Conservation (phyloP, 2,888 invertebrate genomes). For the Drosophila quinaria region DNA sequence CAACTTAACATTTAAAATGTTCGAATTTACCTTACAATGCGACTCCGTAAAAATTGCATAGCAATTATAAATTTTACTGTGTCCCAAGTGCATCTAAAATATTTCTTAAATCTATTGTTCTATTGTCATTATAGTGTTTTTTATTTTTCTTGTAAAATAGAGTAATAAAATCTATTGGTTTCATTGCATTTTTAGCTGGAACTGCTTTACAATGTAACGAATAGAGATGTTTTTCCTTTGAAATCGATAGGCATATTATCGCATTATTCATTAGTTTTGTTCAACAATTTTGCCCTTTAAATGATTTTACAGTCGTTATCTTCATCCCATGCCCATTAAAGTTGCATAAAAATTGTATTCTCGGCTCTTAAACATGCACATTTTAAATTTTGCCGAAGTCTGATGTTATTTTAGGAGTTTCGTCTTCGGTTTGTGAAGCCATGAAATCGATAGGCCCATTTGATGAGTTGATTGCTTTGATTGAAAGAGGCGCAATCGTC, state of each 20-base stretch:
- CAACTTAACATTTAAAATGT: no score
- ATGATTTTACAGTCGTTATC: neutral
- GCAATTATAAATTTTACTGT: neutral
- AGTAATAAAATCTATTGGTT: constrained; percentile 35
- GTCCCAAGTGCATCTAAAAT: constrained; percentile 8
- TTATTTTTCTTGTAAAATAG: constrained; percentile 7
- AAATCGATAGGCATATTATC: constrained; percentile 8
- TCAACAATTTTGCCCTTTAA: neutral
- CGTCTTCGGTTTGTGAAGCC: constrained; percentile 9
- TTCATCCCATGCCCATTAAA: neutral
- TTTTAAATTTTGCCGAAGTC: constrained; percentile 1
- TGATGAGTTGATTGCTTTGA: constrained; percentile 54
- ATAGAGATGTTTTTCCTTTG: neutral
- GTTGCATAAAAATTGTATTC: neutral
- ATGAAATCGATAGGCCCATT: constrained; percentile 49
- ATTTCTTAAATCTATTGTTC: constrained; percentile 8
- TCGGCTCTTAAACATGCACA: neutral
- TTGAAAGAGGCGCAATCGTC: constrained; percentile 30
- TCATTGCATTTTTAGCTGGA: neutral
- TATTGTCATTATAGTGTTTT: constrained; percentile 1
- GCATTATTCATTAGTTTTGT: neutral
- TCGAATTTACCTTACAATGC: neutral
- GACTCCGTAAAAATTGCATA: neutral
- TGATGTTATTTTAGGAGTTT: neutral
- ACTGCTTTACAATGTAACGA: neutral